Evolutionary conservation across 1,140 invertebrate genomes (phyloP).

Genomic region (Drosophila insularis): DNA sequence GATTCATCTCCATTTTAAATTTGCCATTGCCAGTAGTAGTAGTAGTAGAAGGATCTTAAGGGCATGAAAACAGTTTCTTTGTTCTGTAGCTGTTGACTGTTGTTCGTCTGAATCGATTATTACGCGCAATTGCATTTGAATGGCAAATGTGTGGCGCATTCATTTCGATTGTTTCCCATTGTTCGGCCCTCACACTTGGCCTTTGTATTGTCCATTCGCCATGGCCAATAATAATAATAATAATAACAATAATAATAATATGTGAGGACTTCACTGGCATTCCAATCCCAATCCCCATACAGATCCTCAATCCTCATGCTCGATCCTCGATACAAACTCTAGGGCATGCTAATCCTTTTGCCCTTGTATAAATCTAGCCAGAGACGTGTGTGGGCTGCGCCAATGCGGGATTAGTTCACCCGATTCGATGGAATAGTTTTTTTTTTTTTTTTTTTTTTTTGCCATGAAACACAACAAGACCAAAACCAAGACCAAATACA

Average conservation of each 20-base stretch:
- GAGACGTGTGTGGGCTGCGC: conserved; percentile 73
- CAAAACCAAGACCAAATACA: conserved; percentile 22
- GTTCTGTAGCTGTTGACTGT: neutral
- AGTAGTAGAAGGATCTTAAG: neutral
- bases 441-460: conserved; percentile 31
- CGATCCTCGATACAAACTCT: neutral
- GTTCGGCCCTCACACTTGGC: conserved; percentile 59
- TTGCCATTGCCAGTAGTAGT: too few species aligned
- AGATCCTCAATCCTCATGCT: neutral
- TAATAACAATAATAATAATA: conserved; percentile 48
- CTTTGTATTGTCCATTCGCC: conserved; percentile 65
- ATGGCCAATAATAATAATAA: conserved; percentile 42
- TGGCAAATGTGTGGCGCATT: conserved; percentile 70
- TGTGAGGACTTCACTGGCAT: conserved; percentile 1
- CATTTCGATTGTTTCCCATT: conserved; percentile 51
- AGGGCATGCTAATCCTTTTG: conserved; percentile 69
- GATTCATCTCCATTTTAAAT: neutral
- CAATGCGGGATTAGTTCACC: conserved; percentile 59
- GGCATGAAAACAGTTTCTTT: conserved; percentile 59
- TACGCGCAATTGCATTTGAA: conserved; percentile 74
- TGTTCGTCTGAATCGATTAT: conserved; percentile 60
- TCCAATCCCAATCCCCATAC: neutral
- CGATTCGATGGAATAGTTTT: conserved; percentile 35
- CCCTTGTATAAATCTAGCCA: neutral
- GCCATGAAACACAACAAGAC: conserved; percentile 43